A percentile compares a stretch with the other conserved stretches of the same genome.
Conservation (phyloP, 2,888 invertebrate species). For the Cylindroiulus punctatus region DNA sequence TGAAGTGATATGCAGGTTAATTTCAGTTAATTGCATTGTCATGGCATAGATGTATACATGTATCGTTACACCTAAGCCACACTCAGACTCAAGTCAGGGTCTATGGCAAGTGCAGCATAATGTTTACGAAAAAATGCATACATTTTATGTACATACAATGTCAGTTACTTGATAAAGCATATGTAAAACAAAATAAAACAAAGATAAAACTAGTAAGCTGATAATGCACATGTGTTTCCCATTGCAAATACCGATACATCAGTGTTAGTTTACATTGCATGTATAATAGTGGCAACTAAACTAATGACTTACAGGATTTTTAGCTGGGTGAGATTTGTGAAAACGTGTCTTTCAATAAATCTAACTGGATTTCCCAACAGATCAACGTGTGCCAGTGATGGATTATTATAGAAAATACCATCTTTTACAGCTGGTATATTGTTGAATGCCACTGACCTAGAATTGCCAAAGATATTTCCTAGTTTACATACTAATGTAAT, state of each 20-base stretch:
- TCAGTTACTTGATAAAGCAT: too few species aligned
- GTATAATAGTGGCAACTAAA: background rate
- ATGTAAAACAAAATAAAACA: too few species aligned
- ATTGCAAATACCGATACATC: background rate
- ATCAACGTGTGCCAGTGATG: slow-evolving; percentile 79
- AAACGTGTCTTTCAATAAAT: slow-evolving; percentile 76
- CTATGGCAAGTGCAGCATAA: background rate
- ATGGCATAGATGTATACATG: too few species aligned
- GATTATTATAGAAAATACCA: slow-evolving; percentile 75
- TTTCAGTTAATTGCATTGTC: too few species aligned
- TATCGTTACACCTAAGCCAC: too few species aligned
- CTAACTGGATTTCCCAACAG: slow-evolving; percentile 84
- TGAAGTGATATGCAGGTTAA: too few species aligned
- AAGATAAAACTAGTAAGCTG: too few species aligned
- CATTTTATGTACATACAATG: background rate
- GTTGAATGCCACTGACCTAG: slow-evolving; percentile 85
- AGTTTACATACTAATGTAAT: background rate
- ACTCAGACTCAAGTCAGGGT: background rate
- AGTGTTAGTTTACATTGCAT: background rate
- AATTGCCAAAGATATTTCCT: slow-evolving; percentile 32
- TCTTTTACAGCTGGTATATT: slow-evolving; percentile 79
- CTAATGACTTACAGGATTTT: slow-evolving; percentile 78
- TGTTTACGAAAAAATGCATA: background rate
- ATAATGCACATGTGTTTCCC: background rate
- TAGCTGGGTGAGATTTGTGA: slow-evolving; percentile 79